These are phyloP conservation scores for Perognathus longimembris DNA, from an alignment of 2,113 vertebrate species.

Conservation along the genomic window DNA sequence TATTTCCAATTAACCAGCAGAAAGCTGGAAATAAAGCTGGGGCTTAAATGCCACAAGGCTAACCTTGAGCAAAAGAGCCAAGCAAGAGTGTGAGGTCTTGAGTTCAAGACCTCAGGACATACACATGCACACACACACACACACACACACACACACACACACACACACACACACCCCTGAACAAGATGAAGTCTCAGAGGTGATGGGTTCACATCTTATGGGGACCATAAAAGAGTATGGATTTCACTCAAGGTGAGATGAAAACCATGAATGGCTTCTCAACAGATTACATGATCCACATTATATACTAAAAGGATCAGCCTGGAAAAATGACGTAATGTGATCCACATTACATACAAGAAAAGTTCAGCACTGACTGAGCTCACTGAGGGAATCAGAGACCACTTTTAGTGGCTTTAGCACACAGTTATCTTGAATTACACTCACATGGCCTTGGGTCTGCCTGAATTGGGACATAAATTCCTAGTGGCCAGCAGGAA, in stretches of 20 bases:
- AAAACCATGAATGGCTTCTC: background rate
- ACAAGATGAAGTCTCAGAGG: background rate
- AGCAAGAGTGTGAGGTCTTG: too few species aligned
- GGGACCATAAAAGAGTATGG: background rate
- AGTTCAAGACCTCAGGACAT: too few species aligned
- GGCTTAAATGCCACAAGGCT: too few species aligned
- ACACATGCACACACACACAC: too few species aligned
- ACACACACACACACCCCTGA: too few species aligned
- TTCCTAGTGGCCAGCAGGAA: background rate
- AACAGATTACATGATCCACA: too few species aligned
- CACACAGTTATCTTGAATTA: background rate
- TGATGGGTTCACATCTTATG: background rate
- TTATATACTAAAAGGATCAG: background rate
- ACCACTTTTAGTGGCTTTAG: too few species aligned
- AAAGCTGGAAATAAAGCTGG: too few species aligned
- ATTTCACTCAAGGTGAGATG: background rate
- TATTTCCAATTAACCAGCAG: too few species aligned
- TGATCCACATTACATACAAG: background rate
- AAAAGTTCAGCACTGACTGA: background rate
- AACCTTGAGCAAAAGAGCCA: too few species aligned
- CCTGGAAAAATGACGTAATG: too few species aligned
- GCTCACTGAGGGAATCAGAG: background rate
- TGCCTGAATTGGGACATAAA: background rate
- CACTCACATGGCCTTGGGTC: conserved; percentile 42
- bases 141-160: too few species aligned